A percentile compares a stretch with the other conserved stretches of the same genome.
Evolutionary conservation across 1,140 invertebrate species (phyloP).

Genomic region (Drosophila leontia): DNA sequence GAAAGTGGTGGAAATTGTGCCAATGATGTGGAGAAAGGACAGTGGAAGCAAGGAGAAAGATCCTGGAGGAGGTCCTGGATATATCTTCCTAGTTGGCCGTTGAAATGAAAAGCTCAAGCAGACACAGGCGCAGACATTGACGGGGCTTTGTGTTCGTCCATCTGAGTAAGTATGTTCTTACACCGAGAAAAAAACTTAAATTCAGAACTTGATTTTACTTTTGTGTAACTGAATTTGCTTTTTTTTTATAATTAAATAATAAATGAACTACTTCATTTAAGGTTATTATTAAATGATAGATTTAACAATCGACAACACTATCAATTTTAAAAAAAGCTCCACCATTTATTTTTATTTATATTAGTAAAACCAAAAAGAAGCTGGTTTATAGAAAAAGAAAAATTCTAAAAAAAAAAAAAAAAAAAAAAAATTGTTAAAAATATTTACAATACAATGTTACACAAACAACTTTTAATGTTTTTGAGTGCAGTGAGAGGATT

Average conservation of each 20-base stretch:
- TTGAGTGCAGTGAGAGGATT: background rate
- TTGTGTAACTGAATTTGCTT: background rate
- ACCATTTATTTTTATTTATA: too few species aligned
- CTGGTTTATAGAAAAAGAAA: too few species aligned
- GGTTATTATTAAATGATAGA: too few species aligned
- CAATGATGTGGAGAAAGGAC: background rate
- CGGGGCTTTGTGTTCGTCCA: conserved; percentile 3
- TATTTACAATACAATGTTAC: background rate
- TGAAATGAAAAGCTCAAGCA: conserved; percentile 35
- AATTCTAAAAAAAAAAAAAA: too few species aligned
- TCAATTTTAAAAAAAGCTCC: too few species aligned
- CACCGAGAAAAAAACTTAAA: background rate
- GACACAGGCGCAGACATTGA: conserved; percentile 24
- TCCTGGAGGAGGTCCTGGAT: conserved; percentile 1
- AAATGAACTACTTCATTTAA: too few species aligned
- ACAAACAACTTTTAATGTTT: background rate
- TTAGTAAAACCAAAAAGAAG: too few species aligned
- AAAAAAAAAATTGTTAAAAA: background rate
- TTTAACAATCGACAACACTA: too few species aligned
- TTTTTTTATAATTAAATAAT: background rate
- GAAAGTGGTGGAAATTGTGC: conserved; percentile 9
- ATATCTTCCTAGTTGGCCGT: conserved; percentile 4
- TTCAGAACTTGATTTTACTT: too few species aligned
- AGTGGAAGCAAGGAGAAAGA: background rate
- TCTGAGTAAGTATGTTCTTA: background rate